Base-by-base conservation (phyloP, 2,888 invertebrate genomes). In the Polylopha cassiicola region DNA sequence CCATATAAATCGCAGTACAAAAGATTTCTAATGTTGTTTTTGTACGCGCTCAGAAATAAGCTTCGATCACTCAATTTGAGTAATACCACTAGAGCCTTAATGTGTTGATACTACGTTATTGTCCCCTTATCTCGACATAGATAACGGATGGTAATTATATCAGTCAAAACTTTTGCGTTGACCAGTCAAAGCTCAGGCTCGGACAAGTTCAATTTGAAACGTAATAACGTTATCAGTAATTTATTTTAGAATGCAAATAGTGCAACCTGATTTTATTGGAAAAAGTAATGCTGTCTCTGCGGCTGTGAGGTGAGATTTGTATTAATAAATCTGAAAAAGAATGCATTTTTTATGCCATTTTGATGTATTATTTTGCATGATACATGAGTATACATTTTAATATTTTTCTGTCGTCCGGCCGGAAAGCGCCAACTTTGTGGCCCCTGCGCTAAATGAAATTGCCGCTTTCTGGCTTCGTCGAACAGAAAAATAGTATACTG, bases 31-130 rank as follows among this genome's bases (percentile, higher is more conserved):
- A n/a, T n/a, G n/a, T n/a, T n/a, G n/a, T n/a, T n/a, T n/a, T n/a
- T n/a, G n/a, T n/a, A n/a, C n/a, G n/a, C n/a, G n/a, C n/a, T n/a
- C n/a, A n/a, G n/a, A n/a, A n/a, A n/a, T n/a, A n/a, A n/a, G n/a
- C n/a, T 51, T 70, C 73, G 58, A 74, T 74, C 73, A 72, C 55
- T 53, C 44, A 44, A 48, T 55, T 30, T 44, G 65, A 58, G 53
- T 70, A 73, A 77, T 75, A 73, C 61, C 48, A 58, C 59, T 56
- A 48, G 43, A 39, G 37, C 48, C 43, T 61, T 76, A 74, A 77
- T 76, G 70, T 73, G 42, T 50, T 56, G 78, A 78, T 80, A 75
- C 52, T 54, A 49, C 58, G 58, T 62, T 67, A 70, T 70, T 74
- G 72, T 66, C 58, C 49, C 37, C 48, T 69, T 80, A 73, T 79